Percentiles rank a stretch among this genome's conserved stretches.
phyloP scores from a whole-genome alignment of 2,797 vertebrate genomes.

The Knipowitschia caucasica region DNA sequence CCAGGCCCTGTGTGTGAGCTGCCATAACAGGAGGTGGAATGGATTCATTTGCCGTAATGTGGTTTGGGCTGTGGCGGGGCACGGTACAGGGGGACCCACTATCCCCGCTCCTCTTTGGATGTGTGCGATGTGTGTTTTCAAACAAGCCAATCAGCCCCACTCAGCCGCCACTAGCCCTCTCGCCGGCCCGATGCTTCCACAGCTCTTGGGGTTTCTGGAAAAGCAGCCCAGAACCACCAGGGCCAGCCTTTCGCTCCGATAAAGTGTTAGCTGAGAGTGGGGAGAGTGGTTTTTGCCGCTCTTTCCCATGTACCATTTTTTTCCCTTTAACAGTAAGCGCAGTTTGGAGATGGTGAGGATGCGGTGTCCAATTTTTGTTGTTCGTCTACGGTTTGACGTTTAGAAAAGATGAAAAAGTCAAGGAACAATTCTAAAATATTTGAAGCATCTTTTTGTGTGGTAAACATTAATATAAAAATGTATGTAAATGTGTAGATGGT shows the following conservation, averaged over 20 bases:
- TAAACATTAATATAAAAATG: too few relatives aligned
- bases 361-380: background rate
- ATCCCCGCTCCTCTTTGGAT: conserved; percentile 30
- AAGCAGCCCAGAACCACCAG: conserved; percentile 51
- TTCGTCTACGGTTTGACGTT: background rate
- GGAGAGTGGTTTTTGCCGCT: conserved; percentile 49
- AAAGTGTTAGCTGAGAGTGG: conserved; percentile 50
- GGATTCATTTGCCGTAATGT: conserved; percentile 82
- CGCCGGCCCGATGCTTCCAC: conserved; percentile 49
- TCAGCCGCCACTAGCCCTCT: conserved; percentile 66
- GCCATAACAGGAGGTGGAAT: conserved; percentile 83
- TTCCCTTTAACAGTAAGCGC: conserved; percentile 12
- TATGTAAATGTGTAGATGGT: too few relatives aligned
- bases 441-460: background rate
- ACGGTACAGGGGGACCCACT: conserved; percentile 73
- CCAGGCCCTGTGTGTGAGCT: conserved; percentile 67
- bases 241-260: background rate
- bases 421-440: background rate
- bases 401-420: background rate
- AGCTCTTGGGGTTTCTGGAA: conserved; percentile 54
- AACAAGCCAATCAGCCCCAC: conserved; percentile 82
- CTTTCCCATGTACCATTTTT: conserved; percentile 1
- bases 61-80: conserved; percentile 79
- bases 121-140: conserved; percentile 78
- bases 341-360: background rate